A percentile compares a stretch with the other conserved stretches of the same genome.
Conservation (phyloP, 2,797 vertebrate genomes). For the Acanthopagrus latus region DNA sequence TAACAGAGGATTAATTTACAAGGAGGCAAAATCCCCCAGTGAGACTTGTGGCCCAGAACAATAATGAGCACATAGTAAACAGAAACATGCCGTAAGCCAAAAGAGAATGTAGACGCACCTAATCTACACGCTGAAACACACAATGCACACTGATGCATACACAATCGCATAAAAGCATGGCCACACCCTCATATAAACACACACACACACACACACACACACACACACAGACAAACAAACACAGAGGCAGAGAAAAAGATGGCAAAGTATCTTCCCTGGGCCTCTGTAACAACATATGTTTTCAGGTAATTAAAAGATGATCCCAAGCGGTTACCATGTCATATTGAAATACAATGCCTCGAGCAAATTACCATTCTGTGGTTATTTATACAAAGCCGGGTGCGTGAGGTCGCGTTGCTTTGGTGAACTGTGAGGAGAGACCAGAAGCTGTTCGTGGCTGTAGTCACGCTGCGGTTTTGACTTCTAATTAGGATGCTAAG, state of each 20-base stretch:
- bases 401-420: conserved; percentile 61
- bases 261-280: conserved; percentile 73
- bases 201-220: conserved; percentile 30
- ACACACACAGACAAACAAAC: conserved; percentile 21
- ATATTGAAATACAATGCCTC: conserved; percentile 81
- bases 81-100: conserved; percentile 75
- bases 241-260: conserved; percentile 61
- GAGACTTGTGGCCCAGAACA: conserved; percentile 80
- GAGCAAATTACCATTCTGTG: conserved; percentile 81
- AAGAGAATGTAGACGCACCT: conserved; percentile 67
- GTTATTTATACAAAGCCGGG: conserved; percentile 77
- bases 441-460: conserved; percentile 23
- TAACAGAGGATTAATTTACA: conserved; percentile 82
- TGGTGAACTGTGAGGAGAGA: conserved; percentile 58
- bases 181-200: conserved; percentile 36
- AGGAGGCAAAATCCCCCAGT: conserved; percentile 75
- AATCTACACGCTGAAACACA: conserved; percentile 63
- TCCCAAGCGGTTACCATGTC: conserved; percentile 81
- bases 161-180: conserved; percentile 28
- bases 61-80: conserved; percentile 84
- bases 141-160: conserved; percentile 38
- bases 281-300: conserved; percentile 83
- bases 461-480: conserved; percentile 24
- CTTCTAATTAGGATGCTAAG: conserved; percentile 43
- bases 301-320: conserved; percentile 86